Base-by-base conservation (phyloP, 2,888 invertebrate genomes). In the Leptinotarsa tumamoca region DNA sequence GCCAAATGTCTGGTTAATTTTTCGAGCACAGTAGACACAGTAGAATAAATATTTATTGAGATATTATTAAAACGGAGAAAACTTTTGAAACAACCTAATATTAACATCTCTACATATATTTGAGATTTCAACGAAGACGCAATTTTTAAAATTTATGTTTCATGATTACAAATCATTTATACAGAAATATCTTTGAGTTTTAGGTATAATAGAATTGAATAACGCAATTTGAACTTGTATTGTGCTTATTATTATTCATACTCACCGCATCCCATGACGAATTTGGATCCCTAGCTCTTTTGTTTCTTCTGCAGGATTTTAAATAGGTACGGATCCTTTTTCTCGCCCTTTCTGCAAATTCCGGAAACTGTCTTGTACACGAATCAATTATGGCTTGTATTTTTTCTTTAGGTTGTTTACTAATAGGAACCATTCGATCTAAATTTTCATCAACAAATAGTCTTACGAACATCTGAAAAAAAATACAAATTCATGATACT, bases 321-420 rank as follows among this genome's bases (percentile, higher is more conserved):
- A 98, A 91, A 89, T 98, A 98, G 73, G 98, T 98, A 82, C 98
- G 91, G 87, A 98, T 97, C 80, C 98, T 91, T 90, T 98, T 98
- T 82, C 98, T 92, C 76, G 98, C 97, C 76, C 98, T 92, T 87
- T 98, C 97, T 76, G 97, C 96, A 86, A 98, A 98, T 89, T 98
- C 98, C 76, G 98, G 98, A 87, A 98, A 98, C 90, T 98, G 98
- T 83, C 98, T 91, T 79, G 97, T 96, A 90, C 98, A 98, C 23
- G 98, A 98, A 88, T 98, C 98, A 80, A 98, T 96, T 87, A 98
- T 98, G 23, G 98, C 98, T 87, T 98, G 98, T 82, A 98, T 97
- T 90, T 98, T 98, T 88, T 98, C 98, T 88, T 98, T 98, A 13
- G 98, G 98, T 89, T 98, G 98, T 87, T 98, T 97, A 71, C 98